phyloP scores from a whole-genome alignment of 1,140 invertebrate species.

The Varroa destructor region DNA sequence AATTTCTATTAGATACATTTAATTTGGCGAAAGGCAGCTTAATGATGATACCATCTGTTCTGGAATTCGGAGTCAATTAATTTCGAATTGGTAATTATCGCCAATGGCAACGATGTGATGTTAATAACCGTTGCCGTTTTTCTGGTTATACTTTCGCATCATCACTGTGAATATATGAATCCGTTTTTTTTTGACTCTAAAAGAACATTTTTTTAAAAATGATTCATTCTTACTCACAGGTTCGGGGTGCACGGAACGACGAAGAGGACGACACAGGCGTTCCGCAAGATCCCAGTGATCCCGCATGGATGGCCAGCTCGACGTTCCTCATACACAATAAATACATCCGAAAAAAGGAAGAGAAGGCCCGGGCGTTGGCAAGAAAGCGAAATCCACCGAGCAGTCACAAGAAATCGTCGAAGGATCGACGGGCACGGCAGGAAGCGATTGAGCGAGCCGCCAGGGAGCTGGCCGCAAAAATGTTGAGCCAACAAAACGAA shows the following conservation, averaged over 20 bases:
- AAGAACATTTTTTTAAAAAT: too few species aligned
- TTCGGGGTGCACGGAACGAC: constrained; percentile 17
- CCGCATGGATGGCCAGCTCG: constrained; percentile 25
- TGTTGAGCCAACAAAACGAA: constrained; percentile 38
- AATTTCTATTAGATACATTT: too few species aligned
- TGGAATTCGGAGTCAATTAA: too few species aligned
- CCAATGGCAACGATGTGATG: too few species aligned
- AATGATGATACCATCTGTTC: too few species aligned
- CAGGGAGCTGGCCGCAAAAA: not conserved
- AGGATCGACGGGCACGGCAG: constrained; percentile 2
- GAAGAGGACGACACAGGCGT: constrained; percentile 25
- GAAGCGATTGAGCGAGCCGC: not conserved
- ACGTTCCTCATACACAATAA: constrained; percentile 23
- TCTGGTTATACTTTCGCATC: too few species aligned
- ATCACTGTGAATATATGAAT: too few species aligned
- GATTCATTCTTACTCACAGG: constrained; percentile 1
- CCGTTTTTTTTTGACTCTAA: too few species aligned
- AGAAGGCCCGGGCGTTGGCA: not conserved
- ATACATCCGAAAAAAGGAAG: constrained; percentile 12
- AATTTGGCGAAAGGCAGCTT: too few species aligned
- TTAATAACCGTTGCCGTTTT: too few species aligned
- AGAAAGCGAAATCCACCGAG: not conserved
- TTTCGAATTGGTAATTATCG: too few species aligned
- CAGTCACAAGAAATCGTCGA: constrained; percentile 4
- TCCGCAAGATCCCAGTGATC: constrained; percentile 31